Percentiles rank a stretch among this genome's conserved stretches.
Evolutionary conservation across 2,797 vertebrate species (phyloP).

Genomic region (Sebastes taczanowskii): DNA sequence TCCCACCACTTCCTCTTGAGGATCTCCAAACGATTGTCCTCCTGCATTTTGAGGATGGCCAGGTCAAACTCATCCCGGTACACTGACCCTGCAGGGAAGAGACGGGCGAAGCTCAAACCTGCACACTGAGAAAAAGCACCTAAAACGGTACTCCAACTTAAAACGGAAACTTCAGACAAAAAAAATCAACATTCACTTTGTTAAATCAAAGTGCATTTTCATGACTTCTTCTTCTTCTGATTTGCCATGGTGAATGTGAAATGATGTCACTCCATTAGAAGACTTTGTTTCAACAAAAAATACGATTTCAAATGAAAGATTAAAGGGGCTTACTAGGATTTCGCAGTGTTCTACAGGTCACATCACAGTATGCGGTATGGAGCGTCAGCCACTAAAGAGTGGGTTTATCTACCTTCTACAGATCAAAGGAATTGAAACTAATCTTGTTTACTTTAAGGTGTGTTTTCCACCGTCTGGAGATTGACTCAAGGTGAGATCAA

Average conservation of each 20-base stretch:
- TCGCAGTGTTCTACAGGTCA: slow-evolving; percentile 13
- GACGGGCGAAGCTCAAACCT: neutral
- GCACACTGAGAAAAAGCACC: neutral
- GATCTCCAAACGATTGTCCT: slow-evolving; percentile 97
- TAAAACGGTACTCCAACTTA: neutral
- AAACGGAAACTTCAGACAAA: neutral
- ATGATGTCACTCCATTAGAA: neutral
- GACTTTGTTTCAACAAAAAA: neutral
- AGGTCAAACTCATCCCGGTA: slow-evolving; percentile 95
- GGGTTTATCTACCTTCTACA: slow-evolving; percentile 37
- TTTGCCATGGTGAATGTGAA: neutral
- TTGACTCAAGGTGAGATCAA: slow-evolving; percentile 54
- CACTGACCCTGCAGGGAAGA: slow-evolving; percentile 84
- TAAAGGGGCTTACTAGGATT: slow-evolving; percentile 1
- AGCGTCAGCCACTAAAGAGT: slow-evolving; percentile 12
- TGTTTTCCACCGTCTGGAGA: neutral
- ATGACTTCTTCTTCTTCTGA: neutral
- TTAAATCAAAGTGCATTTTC: neutral
- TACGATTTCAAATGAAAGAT: slow-evolving; percentile 9
- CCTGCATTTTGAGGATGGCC: slow-evolving; percentile 97
- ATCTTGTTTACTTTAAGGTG: slow-evolving; percentile 55
- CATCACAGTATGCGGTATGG: neutral
- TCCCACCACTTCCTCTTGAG: slow-evolving; percentile 99
- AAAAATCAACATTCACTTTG: neutral
- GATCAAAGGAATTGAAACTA: slow-evolving; percentile 49